These are phyloP conservation scores for Cephus pulcher DNA, from an alignment of 2,888 invertebrate genomes.

Conservation along the genomic window DNA sequence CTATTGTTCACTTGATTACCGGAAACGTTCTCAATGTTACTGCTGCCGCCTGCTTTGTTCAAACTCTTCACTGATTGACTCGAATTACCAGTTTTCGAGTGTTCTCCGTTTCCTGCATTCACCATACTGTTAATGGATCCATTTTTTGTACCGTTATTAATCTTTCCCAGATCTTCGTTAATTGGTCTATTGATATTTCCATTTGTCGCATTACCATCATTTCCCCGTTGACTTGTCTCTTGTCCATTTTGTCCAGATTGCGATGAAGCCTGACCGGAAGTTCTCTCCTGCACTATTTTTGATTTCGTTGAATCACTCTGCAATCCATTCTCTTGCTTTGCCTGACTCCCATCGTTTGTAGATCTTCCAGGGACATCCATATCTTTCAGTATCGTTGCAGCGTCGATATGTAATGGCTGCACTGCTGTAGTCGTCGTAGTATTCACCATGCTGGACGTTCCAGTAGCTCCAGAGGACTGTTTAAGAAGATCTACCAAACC, in stretches of 20 bases:
- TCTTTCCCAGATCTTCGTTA: not conserved
- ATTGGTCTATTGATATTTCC: not conserved
- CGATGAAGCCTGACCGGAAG: not conserved
- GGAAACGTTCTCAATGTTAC: slow-evolving; percentile 14
- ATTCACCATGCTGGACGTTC: slow-evolving; percentile 58
- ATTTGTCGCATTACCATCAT: not conserved
- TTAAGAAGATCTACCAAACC: slow-evolving; percentile 53
- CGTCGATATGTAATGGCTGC: slow-evolving; percentile 58
- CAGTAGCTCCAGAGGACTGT: slow-evolving; percentile 50
- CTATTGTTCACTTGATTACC: slow-evolving; percentile 1
- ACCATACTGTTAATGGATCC: not conserved
- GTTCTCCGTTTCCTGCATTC: not conserved
- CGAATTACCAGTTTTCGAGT: slow-evolving; percentile 18
- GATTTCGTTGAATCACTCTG: not conserved
- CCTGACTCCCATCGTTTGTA: not conserved
- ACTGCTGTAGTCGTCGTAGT: slow-evolving; percentile 61
- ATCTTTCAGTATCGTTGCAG: slow-evolving; percentile 42
- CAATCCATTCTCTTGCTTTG: not conserved
- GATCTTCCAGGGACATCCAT: not conserved
- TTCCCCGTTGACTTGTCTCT: not conserved
- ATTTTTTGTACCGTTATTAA: not conserved
- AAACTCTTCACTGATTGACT: slow-evolving; percentile 26
- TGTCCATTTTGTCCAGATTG: not conserved
- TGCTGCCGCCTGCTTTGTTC: slow-evolving; percentile 10
- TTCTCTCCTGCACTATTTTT: not conserved